Conservation (phyloP, 1,140 invertebrate species). For the Chironomus striatipennis region DNA sequence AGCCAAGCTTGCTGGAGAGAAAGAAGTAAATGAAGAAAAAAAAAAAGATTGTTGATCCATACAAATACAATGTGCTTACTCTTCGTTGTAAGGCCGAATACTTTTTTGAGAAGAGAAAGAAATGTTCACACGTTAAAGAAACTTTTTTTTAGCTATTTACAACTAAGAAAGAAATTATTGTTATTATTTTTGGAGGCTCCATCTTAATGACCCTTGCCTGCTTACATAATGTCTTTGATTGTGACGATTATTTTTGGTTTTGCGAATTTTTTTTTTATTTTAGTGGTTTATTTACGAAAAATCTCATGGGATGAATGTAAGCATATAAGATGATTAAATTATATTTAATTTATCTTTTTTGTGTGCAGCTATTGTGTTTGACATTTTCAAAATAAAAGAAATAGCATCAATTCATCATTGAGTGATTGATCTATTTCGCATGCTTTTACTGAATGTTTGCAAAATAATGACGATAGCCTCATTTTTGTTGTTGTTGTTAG, state of each 20-base stretch:
- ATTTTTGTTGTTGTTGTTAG: too few species aligned
- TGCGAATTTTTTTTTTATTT: background rate
- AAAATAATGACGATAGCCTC: too few species aligned
- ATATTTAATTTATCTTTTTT: too few species aligned
- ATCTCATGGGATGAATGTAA: too few species aligned
- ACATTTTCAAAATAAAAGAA: too few species aligned
- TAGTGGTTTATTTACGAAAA: too few species aligned
- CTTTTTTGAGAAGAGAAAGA: background rate
- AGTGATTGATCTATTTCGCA: too few species aligned
- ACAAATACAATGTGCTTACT: background rate
- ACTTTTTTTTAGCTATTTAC: background rate
- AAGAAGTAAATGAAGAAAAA: too few species aligned
- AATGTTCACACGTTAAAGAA: background rate
- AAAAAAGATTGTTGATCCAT: slow-evolving; percentile 10
- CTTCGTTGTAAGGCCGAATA: background rate
- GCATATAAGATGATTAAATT: too few species aligned
- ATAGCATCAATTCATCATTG: too few species aligned
- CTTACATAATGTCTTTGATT: background rate
- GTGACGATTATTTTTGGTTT: background rate
- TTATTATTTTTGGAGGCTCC: background rate
- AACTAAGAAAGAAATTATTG: background rate
- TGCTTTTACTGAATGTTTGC: too few species aligned
- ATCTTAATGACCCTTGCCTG: background rate
- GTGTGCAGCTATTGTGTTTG: too few species aligned
- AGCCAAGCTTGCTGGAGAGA: background rate